A percentile compares a stretch with the other conserved stretches of the same genome.
phyloP scores from a whole-genome alignment of 2,797 vertebrate species.

The Halcyon badia region DNA sequence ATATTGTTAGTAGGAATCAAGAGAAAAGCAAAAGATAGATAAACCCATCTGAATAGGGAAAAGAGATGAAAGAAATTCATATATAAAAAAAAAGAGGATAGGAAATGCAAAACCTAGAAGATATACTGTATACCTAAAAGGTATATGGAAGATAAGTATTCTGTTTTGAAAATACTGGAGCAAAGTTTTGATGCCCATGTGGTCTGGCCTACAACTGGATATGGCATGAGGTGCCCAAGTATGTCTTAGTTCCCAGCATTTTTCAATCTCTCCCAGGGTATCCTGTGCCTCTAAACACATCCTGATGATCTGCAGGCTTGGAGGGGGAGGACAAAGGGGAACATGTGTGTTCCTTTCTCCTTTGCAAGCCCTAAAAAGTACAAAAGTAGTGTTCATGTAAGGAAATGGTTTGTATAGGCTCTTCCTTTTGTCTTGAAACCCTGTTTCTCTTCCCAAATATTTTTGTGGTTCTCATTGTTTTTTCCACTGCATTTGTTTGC shows the following conservation, averaged over 20 bases:
- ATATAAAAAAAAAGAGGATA: not conserved
- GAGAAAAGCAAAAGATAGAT: not conserved
- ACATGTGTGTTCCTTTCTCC: not conserved
- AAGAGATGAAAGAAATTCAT: not conserved
- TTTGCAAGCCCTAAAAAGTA: not conserved
- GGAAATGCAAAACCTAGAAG: not conserved
- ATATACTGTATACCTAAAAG: not conserved
- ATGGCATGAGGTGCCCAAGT: not conserved
- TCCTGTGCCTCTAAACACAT: not conserved
- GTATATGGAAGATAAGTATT: not conserved
- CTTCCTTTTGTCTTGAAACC: not conserved
- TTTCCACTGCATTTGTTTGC: not conserved
- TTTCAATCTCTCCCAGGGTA: not conserved
- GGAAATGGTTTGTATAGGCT: not conserved
- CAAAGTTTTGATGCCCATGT: not conserved
- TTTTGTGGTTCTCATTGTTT: not conserved
- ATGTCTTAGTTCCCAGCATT: not conserved
- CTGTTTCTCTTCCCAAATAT: not conserved
- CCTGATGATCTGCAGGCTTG: not conserved
- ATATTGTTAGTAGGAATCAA: not conserved
- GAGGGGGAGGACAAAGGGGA: not conserved
- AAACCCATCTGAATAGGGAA: not conserved
- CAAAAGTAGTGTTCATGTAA: not conserved
- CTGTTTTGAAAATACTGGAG: not conserved
- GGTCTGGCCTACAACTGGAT: not conserved